phyloP scores from a whole-genome alignment of 2,797 vertebrate species.

The Otus scops region DNA sequence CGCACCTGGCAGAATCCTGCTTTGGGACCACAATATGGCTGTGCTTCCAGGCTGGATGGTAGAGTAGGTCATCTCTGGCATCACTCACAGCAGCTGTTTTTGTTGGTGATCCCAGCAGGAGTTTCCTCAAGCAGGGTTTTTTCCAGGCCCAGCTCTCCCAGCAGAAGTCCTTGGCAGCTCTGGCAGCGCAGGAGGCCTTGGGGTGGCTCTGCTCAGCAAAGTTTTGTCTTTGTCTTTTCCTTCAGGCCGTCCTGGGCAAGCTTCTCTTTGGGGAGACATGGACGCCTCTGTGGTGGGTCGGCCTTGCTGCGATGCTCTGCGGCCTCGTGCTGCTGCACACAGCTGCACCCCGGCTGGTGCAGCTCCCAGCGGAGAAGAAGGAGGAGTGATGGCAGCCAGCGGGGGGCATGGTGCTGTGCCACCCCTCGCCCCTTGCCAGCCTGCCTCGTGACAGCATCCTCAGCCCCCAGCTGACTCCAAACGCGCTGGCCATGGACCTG shows the following conservation, averaged over 20 bases:
- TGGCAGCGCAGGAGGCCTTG: not conserved
- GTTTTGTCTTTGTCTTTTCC: not conserved
- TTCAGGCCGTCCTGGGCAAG: slow-evolving; percentile 77
- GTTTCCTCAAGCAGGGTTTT: not conserved
- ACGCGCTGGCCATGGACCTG: rapidly evolving
- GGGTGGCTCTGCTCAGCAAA: not conserved
- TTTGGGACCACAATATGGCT: not conserved
- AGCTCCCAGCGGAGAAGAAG: slow-evolving; percentile 45
- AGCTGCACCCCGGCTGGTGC: slow-evolving; percentile 27
- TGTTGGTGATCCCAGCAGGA: not conserved
- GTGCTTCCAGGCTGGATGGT: not conserved
- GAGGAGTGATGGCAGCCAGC: slow-evolving; percentile 23
- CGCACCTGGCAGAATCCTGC: rapidly evolving
- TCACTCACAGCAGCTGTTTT: not conserved
- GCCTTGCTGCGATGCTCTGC: slow-evolving; percentile 83
- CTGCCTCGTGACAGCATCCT: rapidly evolving
- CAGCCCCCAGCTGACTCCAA: not conserved
- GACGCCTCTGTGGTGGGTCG: slow-evolving; percentile 88
- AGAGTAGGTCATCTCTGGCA: not conserved
- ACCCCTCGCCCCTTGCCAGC: not conserved
- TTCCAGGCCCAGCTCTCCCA: not conserved
- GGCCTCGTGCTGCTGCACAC: slow-evolving; percentile 86
- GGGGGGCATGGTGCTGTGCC: rapidly evolving
- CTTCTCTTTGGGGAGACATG: slow-evolving; percentile 81
- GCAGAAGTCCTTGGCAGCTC: not conserved